These are phyloP conservation scores for Campoletis sonorensis DNA, from an alignment of 1,140 invertebrate genomes.

Conservation along the genomic window DNA sequence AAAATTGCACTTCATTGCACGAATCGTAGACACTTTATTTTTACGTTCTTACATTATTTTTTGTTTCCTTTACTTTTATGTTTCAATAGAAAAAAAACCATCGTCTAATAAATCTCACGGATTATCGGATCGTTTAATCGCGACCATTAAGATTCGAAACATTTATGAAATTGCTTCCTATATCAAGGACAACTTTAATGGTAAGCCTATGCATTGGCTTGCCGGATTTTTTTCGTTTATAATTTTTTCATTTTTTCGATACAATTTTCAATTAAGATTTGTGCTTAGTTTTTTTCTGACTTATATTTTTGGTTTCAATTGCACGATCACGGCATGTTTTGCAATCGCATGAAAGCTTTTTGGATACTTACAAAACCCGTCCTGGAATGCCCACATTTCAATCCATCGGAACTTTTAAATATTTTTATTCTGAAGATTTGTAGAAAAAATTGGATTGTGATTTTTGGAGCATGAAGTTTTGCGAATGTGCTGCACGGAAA, in stretches of 20 bases:
- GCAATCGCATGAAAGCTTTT: too few species aligned
- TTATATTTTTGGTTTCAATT: not conserved
- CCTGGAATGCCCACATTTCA: too few species aligned
- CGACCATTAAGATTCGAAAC: slow-evolving; percentile 76
- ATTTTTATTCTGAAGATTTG: too few species aligned
- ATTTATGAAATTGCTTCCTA: slow-evolving; percentile 77
- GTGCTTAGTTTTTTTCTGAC: not conserved
- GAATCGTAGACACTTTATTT: slow-evolving; percentile 20
- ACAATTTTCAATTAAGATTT: slow-evolving; percentile 2
- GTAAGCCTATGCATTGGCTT: slow-evolving; percentile 69
- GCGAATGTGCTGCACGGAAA: too few species aligned
- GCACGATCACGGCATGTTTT: not conserved
- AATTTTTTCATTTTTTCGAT: not conserved
- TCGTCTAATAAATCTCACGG: slow-evolving; percentile 71
- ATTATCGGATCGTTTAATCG: slow-evolving; percentile 75
- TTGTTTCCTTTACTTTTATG: slow-evolving; percentile 62
- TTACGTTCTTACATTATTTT: slow-evolving; percentile 50
- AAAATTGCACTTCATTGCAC: slow-evolving; percentile 3
- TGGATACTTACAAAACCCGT: too few species aligned
- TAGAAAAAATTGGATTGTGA: too few species aligned
- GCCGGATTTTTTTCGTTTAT: slow-evolving; percentile 20
- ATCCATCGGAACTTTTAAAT: too few species aligned
- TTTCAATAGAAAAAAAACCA: slow-evolving; percentile 72
- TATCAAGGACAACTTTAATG: slow-evolving; percentile 77
- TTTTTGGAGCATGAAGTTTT: too few species aligned